Evolutionary conservation across 2,113 vertebrate genomes (phyloP).

Genomic region (Lipotes vexillifer): DNA sequence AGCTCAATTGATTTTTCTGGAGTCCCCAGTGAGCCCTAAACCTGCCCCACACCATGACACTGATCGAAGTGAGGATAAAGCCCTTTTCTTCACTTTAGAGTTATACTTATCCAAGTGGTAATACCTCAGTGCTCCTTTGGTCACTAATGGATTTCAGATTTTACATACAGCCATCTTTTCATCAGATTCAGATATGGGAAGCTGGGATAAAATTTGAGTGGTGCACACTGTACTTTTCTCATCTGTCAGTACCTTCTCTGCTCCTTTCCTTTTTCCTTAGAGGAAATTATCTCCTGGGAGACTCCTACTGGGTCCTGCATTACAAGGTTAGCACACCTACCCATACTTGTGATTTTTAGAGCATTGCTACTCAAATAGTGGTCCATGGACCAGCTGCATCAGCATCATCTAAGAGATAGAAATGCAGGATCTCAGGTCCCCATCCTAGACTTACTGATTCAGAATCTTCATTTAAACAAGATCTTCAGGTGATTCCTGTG

Average conservation of each 20-base stretch:
- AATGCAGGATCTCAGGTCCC: neutral
- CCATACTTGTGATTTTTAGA: neutral
- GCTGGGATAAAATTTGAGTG: neutral
- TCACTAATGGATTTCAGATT: neutral
- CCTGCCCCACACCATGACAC: neutral
- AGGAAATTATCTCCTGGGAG: neutral
- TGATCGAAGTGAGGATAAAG: neutral
- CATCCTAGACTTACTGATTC: neutral
- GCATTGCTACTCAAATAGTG: neutral
- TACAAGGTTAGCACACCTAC: neutral
- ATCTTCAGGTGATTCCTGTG: neutral
- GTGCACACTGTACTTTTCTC: neutral
- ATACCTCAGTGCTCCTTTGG: neutral
- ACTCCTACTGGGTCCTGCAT: neutral
- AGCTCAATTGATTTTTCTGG: neutral
- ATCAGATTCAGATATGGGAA: neutral
- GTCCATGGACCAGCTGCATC: neutral
- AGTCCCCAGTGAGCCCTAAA: neutral
- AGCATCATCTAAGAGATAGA: neutral
- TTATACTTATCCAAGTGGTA: neutral
- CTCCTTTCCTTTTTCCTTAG: neutral
- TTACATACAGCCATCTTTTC: neutral
- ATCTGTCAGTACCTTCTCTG: neutral
- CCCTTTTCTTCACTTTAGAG: neutral
- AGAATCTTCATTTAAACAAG: neutral